Conservation (phyloP, 1,140 invertebrate species). For the Triops cancriformis region DNA sequence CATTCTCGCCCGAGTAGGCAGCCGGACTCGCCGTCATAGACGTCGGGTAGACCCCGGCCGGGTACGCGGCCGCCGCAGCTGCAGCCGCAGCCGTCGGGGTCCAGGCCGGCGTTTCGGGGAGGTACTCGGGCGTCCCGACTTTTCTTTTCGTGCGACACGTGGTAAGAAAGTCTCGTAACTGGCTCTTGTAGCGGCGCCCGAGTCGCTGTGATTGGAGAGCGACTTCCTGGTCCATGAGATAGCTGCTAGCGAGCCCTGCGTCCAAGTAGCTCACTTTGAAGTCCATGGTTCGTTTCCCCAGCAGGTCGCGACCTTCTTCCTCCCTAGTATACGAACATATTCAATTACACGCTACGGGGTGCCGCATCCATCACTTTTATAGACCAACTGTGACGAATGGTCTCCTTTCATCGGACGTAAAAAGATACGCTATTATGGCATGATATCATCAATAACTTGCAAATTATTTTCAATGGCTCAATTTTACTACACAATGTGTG, state of each 20-base stretch:
- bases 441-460: not conserved
- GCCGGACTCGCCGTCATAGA: constrained; percentile 52
- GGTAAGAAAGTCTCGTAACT: constrained; percentile 81
- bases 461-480: too few species aligned
- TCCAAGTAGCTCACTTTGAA: constrained; percentile 97
- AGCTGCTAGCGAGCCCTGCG: constrained; percentile 77
- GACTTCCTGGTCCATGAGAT: constrained; percentile 76
- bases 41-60: constrained; percentile 29
- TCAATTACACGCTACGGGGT: constrained; percentile 11
- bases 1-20: constrained; percentile 72
- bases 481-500: too few species aligned
- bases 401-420: not conserved
- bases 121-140: constrained; percentile 41
- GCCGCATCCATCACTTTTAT: constrained; percentile 1
- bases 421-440: not conserved
- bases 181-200: constrained; percentile 82
- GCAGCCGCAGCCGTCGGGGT: constrained; percentile 52
- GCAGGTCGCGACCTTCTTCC: constrained; percentile 90
- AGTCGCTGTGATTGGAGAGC: constrained; percentile 45
- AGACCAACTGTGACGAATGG: not conserved
- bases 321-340: constrained; percentile 57
- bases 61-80: constrained; percentile 49
- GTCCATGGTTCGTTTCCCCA: constrained; percentile 95
- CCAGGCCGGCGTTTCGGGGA: constrained; percentile 39
- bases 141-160: constrained; percentile 85